Percentiles rank a stretch among this genome's conserved stretches.
These are phyloP conservation scores for Thoracochromis brauschi DNA, from an alignment of 2,113 vertebrate genomes.

Conservation along the genomic window DNA sequence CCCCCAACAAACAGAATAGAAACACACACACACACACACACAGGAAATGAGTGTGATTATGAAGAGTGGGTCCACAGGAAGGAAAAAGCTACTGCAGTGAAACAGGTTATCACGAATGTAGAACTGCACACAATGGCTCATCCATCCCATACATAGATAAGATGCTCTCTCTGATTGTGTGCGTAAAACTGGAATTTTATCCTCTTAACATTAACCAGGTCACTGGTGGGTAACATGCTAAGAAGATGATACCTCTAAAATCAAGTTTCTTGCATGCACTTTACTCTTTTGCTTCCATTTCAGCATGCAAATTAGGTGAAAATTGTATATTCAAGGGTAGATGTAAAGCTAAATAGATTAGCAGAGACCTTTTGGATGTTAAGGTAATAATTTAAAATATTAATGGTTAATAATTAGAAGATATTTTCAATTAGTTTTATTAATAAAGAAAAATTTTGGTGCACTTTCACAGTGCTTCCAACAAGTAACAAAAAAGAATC, in stretches of 20 bases:
- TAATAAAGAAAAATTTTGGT: not conserved
- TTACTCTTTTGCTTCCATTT: not conserved
- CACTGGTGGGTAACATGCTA: not conserved
- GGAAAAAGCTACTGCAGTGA: not conserved
- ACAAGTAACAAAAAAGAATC: not conserved
- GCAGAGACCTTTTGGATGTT: not conserved
- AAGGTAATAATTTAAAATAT: not conserved
- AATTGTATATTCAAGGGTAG: not conserved
- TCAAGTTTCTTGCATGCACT: not conserved
- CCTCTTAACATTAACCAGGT: not conserved
- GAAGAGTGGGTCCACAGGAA: not conserved
- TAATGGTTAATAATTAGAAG: not conserved
- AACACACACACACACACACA: not conserved
- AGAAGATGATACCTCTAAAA: not conserved
- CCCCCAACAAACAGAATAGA: not conserved
- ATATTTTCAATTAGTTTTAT: not conserved
- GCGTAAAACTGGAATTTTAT: not conserved
- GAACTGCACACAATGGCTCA: slow-evolving; percentile 5
- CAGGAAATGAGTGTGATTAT: not conserved
- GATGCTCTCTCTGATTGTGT: not conserved
- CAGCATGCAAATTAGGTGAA: not conserved
- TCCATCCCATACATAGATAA: not conserved
- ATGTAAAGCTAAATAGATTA: not conserved
- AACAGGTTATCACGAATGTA: not conserved
- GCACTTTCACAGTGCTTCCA: not conserved